Conservation (phyloP, 1,140 invertebrate genomes). For the Protaetia brevitarsis region DNA sequence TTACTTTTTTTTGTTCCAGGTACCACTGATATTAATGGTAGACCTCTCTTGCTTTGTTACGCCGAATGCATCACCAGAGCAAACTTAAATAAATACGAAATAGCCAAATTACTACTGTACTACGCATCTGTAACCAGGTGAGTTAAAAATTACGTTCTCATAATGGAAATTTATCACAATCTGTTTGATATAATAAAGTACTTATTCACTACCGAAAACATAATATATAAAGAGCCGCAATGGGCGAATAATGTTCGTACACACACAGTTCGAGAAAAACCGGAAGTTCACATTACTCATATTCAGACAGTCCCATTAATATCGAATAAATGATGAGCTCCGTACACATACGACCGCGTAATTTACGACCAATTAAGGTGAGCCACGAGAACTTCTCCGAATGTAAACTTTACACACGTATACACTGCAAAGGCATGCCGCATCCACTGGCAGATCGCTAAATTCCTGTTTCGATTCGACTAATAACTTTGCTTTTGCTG, state of each 20-base stretch:
- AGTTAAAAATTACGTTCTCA: no score
- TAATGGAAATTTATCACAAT: no score
- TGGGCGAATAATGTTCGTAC: not conserved
- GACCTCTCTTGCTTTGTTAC: constrained; percentile 55
- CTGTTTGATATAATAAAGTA: no score
- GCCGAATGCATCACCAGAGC: constrained; percentile 52
- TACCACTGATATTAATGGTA: constrained; percentile 49
- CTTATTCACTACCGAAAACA: no score
- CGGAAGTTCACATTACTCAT: constrained; percentile 1
- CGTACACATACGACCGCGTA: not conserved
- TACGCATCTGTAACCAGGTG: constrained; percentile 57
- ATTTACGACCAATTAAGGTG: constrained; percentile 6
- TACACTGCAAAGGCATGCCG: not conserved
- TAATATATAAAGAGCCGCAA: no score
- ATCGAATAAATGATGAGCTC: not conserved
- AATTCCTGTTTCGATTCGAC: no score
- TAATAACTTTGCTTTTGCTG: no score
- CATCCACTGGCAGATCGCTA: no score
- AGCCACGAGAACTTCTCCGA: not conserved
- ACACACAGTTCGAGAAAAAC: not conserved
- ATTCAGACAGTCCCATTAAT: constrained; percentile 11
- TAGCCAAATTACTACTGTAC: constrained; percentile 56
- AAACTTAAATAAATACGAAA: constrained; percentile 55
- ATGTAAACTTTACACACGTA: not conserved
- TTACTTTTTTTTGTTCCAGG: constrained; percentile 45